These are phyloP conservation scores for Pachypanchax playfairii DNA, from an alignment of 2,113 vertebrate genomes.

Conservation along the genomic window DNA sequence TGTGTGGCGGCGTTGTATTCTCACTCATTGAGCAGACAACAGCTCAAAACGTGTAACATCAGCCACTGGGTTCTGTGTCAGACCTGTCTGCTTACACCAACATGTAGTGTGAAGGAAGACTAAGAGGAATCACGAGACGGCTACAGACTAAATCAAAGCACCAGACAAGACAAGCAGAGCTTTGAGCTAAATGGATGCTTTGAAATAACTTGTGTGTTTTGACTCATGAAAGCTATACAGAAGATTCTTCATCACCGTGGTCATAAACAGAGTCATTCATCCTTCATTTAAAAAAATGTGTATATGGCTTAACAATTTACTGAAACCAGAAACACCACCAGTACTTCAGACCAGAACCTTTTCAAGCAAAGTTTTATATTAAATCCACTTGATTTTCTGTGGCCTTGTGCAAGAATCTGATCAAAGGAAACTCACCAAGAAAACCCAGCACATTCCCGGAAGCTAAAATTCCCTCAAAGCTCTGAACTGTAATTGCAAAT, in stretches of 20 bases:
- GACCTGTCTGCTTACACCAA: constrained; percentile 7
- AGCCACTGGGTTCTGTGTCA: constrained; percentile 11
- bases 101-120: neutral
- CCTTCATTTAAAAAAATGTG: constrained; percentile 21
- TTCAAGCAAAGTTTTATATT: constrained; percentile 14
- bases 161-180: constrained; percentile 12
- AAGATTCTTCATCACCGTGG: constrained; percentile 15
- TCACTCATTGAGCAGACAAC: constrained; percentile 18
- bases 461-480: neutral
- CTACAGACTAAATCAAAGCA: constrained; percentile 23
- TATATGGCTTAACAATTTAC: constrained; percentile 13
- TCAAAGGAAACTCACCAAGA: constrained; percentile 22
- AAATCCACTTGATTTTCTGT: constrained; percentile 21
- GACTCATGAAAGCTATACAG: constrained; percentile 26
- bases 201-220: constrained; percentile 28
- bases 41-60: constrained; percentile 33
- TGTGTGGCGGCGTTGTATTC: constrained; percentile 27
- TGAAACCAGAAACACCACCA: constrained; percentile 7
- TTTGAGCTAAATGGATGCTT: constrained; percentile 11
- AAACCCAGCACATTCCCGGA: neutral
- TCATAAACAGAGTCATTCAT: constrained; percentile 13
- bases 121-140: constrained; percentile 40
- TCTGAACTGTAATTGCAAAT: neutral
- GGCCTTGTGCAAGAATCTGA: constrained; percentile 7
- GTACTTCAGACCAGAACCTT: constrained; percentile 18